Evolutionary conservation across 2,797 vertebrate genomes (phyloP).

Genomic region (Peromyscus aztecus): DNA sequence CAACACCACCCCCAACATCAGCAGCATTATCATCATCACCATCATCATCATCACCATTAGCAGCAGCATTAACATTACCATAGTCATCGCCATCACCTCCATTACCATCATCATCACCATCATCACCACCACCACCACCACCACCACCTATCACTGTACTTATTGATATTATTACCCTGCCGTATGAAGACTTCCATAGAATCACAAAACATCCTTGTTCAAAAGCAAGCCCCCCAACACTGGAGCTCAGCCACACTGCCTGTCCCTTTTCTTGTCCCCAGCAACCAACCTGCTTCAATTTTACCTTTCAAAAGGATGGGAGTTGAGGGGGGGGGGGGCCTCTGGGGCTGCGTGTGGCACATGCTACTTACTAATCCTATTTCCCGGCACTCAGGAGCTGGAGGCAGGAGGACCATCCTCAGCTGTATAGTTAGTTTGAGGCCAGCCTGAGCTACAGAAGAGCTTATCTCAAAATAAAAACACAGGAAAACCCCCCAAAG

Average conservation of each 20-base stretch:
- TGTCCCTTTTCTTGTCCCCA: neutral
- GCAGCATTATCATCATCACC: accelerated
- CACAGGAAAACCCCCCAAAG: neutral
- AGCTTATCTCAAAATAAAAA: neutral
- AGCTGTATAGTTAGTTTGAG: neutral
- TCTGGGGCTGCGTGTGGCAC: neutral
- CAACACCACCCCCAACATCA: neutral
- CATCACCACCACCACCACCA: neutral
- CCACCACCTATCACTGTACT: neutral
- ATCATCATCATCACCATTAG: neutral
- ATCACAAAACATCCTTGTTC: neutral
- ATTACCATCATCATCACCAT: neutral
- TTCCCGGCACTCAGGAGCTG: neutral
- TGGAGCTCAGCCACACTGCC: neutral
- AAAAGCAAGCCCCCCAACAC: neutral
- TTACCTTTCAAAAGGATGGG: neutral
- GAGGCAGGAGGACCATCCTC: neutral
- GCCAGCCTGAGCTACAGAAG: neutral
- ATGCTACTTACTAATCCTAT: neutral
- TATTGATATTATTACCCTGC: neutral
- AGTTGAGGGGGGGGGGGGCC: neutral
- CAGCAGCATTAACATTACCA: neutral
- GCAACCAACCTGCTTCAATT: neutral
- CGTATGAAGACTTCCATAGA: neutral
- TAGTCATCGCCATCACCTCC: neutral